These are phyloP conservation scores for Thera britannica DNA, from an alignment of 2,888 invertebrate genomes.

Conservation along the genomic window DNA sequence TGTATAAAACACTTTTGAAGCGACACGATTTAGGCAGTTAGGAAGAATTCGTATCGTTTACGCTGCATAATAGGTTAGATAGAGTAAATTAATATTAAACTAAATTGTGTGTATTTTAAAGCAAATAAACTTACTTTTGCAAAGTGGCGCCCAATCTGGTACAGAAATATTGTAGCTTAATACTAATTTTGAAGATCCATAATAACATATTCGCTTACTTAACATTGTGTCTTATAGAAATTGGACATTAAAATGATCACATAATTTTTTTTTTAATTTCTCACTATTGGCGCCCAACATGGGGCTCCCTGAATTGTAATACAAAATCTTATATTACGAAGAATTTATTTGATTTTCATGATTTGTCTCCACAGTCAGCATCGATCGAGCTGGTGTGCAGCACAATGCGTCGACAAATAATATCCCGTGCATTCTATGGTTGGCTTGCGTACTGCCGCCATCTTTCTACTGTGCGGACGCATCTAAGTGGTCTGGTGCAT, in stretches of 20 bases:
- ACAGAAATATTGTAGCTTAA: too few relatives aligned
- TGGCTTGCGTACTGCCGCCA: conserved; percentile 98
- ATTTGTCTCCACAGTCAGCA: conserved; percentile 69
- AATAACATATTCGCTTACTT: too few relatives aligned
- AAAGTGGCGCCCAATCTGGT: conserved; percentile 17
- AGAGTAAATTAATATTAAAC: too few relatives aligned
- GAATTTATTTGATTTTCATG: not conserved
- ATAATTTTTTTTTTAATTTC: too few relatives aligned
- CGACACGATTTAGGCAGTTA: too few relatives aligned
- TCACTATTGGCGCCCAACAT: conserved; percentile 10
- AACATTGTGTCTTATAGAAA: too few relatives aligned
- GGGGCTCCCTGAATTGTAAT: not conserved
- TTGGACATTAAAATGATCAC: too few relatives aligned
- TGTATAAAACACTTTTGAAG: too few relatives aligned
- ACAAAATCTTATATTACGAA: not conserved
- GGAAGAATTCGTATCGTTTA: too few relatives aligned
- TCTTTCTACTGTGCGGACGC: conserved; percentile 95
- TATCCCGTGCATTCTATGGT: conserved; percentile 97
- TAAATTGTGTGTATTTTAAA: not conserved
- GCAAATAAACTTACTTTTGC: not conserved
- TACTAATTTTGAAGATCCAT: too few relatives aligned
- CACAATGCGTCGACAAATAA: conserved; percentile 97
- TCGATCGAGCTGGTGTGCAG: conserved; percentile 93
- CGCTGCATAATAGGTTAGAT: too few relatives aligned
- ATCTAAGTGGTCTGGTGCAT: conserved; percentile 95